Evolutionary conservation across 1,140 invertebrate genomes (phyloP).

Genomic region (Phymastichus coffea): DNA sequence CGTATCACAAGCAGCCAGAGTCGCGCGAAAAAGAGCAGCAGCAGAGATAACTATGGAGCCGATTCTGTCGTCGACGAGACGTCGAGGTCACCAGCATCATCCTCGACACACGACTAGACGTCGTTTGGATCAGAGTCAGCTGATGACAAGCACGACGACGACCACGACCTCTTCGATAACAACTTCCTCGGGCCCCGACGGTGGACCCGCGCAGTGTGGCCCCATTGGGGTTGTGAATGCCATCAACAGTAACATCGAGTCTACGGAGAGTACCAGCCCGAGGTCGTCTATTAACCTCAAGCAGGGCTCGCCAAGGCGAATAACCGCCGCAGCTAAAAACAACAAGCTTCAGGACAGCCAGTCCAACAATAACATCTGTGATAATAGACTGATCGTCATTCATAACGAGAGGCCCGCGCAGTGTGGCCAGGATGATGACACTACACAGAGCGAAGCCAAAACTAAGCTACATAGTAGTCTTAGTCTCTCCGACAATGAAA

Average conservation of each 20-base stretch:
- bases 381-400: background rate
- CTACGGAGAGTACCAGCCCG: constrained; percentile 12
- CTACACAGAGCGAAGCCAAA: background rate
- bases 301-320: background rate
- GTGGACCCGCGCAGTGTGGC: constrained; percentile 63
- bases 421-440: constrained; percentile 46
- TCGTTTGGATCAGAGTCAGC: constrained; percentile 43
- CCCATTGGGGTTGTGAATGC: constrained; percentile 52
- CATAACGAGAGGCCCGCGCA: constrained; percentile 45
- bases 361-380: background rate
- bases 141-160: background rate
- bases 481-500: constrained; percentile 12
- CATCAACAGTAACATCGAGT: background rate
- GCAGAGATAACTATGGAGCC: constrained; percentile 56
- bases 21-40: background rate
- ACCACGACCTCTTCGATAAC: background rate
- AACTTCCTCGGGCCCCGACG: constrained; percentile 42
- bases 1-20: too few relatives aligned
- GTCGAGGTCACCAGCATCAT: constrained; percentile 79
- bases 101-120: constrained; percentile 58
- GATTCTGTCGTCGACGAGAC: constrained; percentile 57
- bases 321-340: background rate
- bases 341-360: background rate
- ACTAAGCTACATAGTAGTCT: constrained; percentile 1
- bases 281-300: background rate